phyloP scores from a whole-genome alignment of 2,797 vertebrate species.

The Syncerus caffer region DNA sequence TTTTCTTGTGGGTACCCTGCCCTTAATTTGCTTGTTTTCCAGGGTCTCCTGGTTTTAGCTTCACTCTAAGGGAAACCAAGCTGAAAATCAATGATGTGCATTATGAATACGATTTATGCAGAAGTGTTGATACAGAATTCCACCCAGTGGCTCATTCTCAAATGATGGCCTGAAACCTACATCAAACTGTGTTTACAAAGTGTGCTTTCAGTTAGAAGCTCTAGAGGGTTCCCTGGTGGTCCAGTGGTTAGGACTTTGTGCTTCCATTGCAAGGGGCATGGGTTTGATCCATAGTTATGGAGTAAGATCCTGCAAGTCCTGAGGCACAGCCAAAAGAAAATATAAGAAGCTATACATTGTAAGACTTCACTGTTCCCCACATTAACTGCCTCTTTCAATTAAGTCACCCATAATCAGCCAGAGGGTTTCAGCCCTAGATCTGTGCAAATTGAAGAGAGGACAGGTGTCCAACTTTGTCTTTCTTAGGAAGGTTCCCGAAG shows the following conservation, averaged over 20 bases:
- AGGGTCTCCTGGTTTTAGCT: not conserved
- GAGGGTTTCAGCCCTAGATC: not conserved
- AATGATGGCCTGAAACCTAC: not conserved
- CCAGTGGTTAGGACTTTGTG: not conserved
- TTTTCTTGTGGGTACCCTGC: not conserved
- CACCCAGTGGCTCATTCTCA: not conserved
- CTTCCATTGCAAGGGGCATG: not conserved
- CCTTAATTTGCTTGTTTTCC: not conserved
- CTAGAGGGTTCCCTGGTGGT: not conserved
- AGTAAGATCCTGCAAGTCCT: not conserved
- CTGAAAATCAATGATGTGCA: not conserved
- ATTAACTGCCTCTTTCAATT: not conserved
- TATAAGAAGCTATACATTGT: not conserved
- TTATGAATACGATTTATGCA: not conserved
- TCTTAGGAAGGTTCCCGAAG: not conserved
- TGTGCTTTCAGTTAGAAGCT: not conserved
- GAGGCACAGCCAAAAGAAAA: not conserved
- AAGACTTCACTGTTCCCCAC: not conserved
- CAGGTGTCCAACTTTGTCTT: not conserved
- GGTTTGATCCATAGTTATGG: not conserved
- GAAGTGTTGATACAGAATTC: not conserved
- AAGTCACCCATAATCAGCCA: rapidly evolving
- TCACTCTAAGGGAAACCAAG: not conserved
- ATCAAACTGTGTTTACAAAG: not conserved
- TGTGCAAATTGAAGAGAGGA: not conserved